Base-by-base conservation (phyloP, 2,888 invertebrate genomes). In the Rhingia rostrata region DNA sequence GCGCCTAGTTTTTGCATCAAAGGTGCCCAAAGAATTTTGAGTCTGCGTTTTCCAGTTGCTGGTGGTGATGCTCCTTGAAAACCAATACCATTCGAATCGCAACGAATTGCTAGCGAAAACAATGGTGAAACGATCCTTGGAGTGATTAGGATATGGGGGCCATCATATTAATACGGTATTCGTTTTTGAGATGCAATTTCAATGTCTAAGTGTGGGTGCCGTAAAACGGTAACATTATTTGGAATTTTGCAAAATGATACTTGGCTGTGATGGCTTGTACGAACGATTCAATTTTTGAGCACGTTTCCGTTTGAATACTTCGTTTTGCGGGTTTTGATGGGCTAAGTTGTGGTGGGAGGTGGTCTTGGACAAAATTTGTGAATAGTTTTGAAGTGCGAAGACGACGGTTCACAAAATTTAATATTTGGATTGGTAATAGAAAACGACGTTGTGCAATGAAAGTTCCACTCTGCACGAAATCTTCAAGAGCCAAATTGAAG, bases 51-150 rank as follows among this genome's bases (percentile, higher is more conserved):
- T 22, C 22, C 22, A 22, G 22, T 22, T 22, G 22, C 12, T 74
- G 41, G 5, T 58, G 35, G 12, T 14, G 35, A 35, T 39, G 37
- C 45, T 58, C 54, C 60, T 66, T 72, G 56, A 61, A 73, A 58
- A 54, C 77, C n/a, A 66, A 61, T 77, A 30, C 77, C 72, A 72
- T 72, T 41, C 54, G 63, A 83, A 73, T 63, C 73, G 63, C 79
- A 73, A 79, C 73, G 12, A 69, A 83, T 79, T 64, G 73, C 54
- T 67, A 39, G 49, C 45, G 78, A 67, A 78, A 83, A 83, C 82
- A 83, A 83, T 78, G 67, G 66, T 66, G 67, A 67, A 78, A 73
- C 73, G 79, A 79, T 83, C 61, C 56, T 73, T 51, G 63, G 54
- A 82, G 60, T 72, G 64, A 53, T 66, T 72, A 49, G 78, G 70